A percentile compares a stretch with the other conserved stretches of the same genome.
These are phyloP conservation scores for Tridacna gigas DNA, from an alignment of 2,888 invertebrate species.

Conservation along the genomic window DNA sequence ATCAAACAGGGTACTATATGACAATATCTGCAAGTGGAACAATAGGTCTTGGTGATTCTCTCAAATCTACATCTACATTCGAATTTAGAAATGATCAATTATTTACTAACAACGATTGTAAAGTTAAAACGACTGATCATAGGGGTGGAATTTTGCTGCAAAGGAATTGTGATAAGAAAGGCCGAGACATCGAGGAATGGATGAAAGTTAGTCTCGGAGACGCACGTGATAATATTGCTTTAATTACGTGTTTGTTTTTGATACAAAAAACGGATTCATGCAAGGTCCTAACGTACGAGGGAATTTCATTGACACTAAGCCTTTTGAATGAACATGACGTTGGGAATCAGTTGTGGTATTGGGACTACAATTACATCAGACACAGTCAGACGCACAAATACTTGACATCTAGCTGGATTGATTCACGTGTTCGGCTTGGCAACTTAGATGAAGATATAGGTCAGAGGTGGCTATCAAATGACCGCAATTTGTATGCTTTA, in stretches of 20 bases:
- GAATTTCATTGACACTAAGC: not conserved
- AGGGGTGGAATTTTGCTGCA: not conserved
- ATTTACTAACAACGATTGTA: not conserved
- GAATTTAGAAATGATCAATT: not conserved
- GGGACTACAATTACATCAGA: not conserved
- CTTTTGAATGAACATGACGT: not conserved
- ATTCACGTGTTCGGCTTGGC: not conserved
- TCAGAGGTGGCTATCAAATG: not conserved
- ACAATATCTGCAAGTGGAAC: too few relatives aligned
- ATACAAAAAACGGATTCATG: not conserved
- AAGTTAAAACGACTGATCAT: not conserved
- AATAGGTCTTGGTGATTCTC: not conserved
- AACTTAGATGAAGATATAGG: not conserved
- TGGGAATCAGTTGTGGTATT: not conserved
- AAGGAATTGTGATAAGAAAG: not conserved
- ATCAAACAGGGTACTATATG: not conserved
- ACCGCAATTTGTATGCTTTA: not conserved
- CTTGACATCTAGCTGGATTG: not conserved
- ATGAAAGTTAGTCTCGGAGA: not conserved
- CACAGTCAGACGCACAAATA: slow-evolving; percentile 1
- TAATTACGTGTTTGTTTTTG: not conserved
- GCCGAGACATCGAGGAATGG: not conserved
- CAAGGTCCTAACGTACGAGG: not conserved
- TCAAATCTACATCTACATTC: not conserved
- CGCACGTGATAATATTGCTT: not conserved